Evolutionary conservation across 2,888 invertebrate genomes (phyloP).

Genomic region (Biston stratarius): DNA sequence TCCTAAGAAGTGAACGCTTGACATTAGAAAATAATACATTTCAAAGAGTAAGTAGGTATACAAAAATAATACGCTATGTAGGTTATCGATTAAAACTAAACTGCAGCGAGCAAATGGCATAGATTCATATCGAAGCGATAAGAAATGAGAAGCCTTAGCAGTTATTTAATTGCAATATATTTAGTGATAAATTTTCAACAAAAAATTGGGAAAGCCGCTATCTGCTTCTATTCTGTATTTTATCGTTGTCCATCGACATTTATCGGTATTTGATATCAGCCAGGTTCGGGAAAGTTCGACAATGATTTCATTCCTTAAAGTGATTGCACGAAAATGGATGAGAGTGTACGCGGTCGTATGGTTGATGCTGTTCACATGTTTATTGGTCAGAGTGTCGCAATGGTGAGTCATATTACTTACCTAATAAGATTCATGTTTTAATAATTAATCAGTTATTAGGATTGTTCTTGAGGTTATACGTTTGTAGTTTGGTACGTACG

Average conservation of each 20-base stretch:
- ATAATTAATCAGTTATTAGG: background rate
- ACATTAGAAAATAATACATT: too few species aligned
- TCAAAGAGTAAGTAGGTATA: too few species aligned
- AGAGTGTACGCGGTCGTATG: constrained; percentile 56
- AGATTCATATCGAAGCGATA: background rate
- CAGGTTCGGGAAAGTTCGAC: constrained; percentile 63
- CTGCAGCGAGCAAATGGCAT: background rate
- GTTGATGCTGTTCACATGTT: constrained; percentile 52
- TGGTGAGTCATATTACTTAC: constrained; percentile 46
- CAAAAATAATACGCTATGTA: background rate
- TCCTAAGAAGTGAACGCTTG: too few species aligned
- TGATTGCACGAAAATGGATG: constrained; percentile 58
- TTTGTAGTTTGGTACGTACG: background rate
- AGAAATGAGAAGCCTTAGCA: background rate
- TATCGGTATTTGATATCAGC: constrained; percentile 37
- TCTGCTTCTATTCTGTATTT: constrained; percentile 8
- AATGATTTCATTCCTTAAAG: constrained; percentile 60
- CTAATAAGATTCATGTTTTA: background rate
- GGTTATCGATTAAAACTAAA: background rate
- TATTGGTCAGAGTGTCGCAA: constrained; percentile 47
- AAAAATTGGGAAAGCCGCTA: constrained; percentile 7
- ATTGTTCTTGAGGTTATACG: background rate
- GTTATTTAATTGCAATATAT: too few species aligned
- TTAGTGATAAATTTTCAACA: background rate
- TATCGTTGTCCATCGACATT: constrained; percentile 20